These are phyloP conservation scores for Stictonetta naevosa DNA, from an alignment of 2,113 vertebrate species.

Conservation along the genomic window DNA sequence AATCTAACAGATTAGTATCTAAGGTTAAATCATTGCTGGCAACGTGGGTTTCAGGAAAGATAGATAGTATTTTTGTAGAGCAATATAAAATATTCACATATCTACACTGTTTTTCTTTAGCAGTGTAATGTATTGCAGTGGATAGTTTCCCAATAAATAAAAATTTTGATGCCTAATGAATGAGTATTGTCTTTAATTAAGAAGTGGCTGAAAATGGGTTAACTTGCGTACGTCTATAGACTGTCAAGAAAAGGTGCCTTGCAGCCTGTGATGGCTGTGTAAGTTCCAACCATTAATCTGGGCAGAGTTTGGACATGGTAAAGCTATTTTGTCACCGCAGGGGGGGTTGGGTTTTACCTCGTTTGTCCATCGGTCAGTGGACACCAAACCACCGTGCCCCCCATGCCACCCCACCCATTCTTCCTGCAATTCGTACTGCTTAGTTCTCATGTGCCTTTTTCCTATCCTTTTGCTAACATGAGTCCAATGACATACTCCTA, in stretches of 20 bases:
- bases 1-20: background rate
- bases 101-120: slow-evolving; percentile 28
- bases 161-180: slow-evolving; percentile 46
- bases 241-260: background rate
- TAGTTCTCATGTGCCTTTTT: slow-evolving; percentile 79
- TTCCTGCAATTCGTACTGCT: slow-evolving; percentile 58
- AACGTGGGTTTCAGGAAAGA: slow-evolving; percentile 10
- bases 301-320: background rate
- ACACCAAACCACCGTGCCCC: background rate
- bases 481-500: slow-evolving; percentile 78
- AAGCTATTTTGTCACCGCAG: background rate
- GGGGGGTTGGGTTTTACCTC: background rate
- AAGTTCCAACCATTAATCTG: accelerated
- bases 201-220: background rate
- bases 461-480: slow-evolving; percentile 80
- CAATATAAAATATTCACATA: background rate
- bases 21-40: background rate
- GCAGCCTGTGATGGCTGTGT: background rate
- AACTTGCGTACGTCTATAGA: accelerated
- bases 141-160: slow-evolving; percentile 76
- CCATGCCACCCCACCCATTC: background rate
- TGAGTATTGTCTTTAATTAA: slow-evolving; percentile 61
- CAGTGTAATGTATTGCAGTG: slow-evolving; percentile 54
- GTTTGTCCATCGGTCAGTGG: background rate
- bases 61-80: slow-evolving; percentile 35